phyloP scores from a whole-genome alignment of 2,888 invertebrate species.

The Spialia ferax region DNA sequence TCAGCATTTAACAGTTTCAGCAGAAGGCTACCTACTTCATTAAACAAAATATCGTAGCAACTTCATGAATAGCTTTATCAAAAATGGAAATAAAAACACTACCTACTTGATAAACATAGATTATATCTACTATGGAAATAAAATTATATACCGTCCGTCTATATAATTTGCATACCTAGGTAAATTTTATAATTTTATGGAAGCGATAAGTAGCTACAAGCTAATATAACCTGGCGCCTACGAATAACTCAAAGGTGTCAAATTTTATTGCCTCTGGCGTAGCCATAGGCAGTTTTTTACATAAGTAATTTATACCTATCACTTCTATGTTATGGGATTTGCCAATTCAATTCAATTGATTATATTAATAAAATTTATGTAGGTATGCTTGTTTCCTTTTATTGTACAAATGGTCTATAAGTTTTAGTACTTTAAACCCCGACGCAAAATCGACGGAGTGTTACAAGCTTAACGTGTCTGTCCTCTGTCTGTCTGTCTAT shows the following conservation, averaged over 20 bases:
- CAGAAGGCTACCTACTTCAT: too few relatives aligned
- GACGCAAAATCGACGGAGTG: too few relatives aligned
- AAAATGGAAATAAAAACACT: neutral
- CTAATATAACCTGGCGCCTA: slow-evolving; percentile 32
- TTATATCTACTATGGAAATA: too few relatives aligned
- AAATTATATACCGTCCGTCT: neutral
- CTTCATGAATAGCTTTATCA: too few relatives aligned
- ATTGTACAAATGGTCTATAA: too few relatives aligned
- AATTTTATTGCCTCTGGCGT: neutral
- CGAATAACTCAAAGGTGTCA: slow-evolving; percentile 17
- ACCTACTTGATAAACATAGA: neutral
- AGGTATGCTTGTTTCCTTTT: too few relatives aligned
- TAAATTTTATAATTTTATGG: slow-evolving; percentile 20
- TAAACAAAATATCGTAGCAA: too few relatives aligned
- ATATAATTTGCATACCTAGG: neutral
- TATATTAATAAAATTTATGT: neutral
- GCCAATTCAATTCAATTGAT: neutral
- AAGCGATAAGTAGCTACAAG: neutral
- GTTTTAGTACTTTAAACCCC: too few relatives aligned
- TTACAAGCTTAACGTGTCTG: too few relatives aligned
- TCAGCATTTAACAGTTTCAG: too few relatives aligned
- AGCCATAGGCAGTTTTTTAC: slow-evolving; percentile 8
- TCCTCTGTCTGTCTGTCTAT: too few relatives aligned
- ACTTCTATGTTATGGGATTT: too few relatives aligned
- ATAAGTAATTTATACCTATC: neutral